These are phyloP conservation scores for Dallia pectoralis DNA, from an alignment of 2,797 vertebrate species.

Conservation along the genomic window DNA sequence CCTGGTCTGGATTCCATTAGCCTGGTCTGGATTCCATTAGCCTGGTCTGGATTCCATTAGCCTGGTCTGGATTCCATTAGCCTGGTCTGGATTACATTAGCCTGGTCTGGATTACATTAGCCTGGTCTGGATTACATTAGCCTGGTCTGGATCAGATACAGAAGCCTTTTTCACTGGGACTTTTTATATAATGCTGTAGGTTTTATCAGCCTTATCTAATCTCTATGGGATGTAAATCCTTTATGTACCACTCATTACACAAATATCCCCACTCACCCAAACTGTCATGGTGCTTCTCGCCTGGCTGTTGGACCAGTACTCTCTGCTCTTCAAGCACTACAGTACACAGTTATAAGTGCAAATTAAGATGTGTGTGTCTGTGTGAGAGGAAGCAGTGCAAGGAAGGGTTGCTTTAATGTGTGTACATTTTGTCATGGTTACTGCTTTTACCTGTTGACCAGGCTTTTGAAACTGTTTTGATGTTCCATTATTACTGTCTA, in stretches of 20 bases:
- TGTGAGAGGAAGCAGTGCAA: neutral
- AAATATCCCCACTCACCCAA: neutral
- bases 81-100: neutral
- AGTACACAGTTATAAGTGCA: constrained; percentile 16
- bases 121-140: neutral
- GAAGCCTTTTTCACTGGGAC: neutral
- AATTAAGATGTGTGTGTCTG: neutral
- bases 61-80: neutral
- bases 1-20: neutral
- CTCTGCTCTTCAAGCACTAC: constrained; percentile 44
- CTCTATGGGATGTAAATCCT: neutral
- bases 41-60: neutral
- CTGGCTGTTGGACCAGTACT: constrained; percentile 24
- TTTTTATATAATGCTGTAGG: neutral
- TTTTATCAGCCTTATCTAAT: neutral
- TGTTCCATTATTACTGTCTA: neutral
- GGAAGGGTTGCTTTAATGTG: neutral
- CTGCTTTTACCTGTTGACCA: constrained; percentile 13
- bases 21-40: neutral
- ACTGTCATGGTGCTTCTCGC: neutral
- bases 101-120: too few relatives aligned
- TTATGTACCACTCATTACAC: neutral
- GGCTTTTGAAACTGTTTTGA: constrained; percentile 15
- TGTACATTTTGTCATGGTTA: neutral
- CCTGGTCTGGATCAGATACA: neutral